These are phyloP conservation scores for Copidosoma floridanum DNA, from an alignment of 1,140 invertebrate species.

Conservation along the genomic window DNA sequence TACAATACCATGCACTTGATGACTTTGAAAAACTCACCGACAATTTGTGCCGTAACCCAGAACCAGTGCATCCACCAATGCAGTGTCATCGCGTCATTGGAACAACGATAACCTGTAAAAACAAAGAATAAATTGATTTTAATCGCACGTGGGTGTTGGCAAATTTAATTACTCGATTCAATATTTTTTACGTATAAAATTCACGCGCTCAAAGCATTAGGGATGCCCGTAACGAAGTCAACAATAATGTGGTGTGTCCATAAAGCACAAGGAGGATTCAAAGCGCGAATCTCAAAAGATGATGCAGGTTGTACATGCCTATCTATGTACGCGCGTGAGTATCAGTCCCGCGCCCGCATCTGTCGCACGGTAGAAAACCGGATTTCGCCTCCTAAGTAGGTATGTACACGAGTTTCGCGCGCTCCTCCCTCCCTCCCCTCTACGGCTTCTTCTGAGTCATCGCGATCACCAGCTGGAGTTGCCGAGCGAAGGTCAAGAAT, in stretches of 20 bases:
- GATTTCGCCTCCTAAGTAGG: too few relatives aligned
- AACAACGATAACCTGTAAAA: conserved; percentile 34
- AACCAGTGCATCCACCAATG: conserved; percentile 73
- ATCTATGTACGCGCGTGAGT: neutral
- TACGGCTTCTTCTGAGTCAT: conserved; percentile 28
- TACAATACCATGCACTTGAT: too few relatives aligned
- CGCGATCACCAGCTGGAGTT: too few relatives aligned
- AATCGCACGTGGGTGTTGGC: neutral
- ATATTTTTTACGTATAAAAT: neutral
- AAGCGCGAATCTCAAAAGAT: neutral
- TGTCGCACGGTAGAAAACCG: conserved; percentile 17
- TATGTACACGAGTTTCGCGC: conserved; percentile 21
- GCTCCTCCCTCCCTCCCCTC: neutral
- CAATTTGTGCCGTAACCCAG: conserved; percentile 62
- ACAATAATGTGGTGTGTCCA: too few relatives aligned
- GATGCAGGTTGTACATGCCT: neutral
- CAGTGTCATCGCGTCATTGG: conserved; percentile 64
- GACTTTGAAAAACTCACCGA: conserved; percentile 44
- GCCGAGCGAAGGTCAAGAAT: neutral
- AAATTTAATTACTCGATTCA: conserved; percentile 1
- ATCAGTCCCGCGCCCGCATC: too few relatives aligned
- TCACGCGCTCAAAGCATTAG: too few relatives aligned
- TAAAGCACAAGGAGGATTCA: neutral
- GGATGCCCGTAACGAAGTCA: too few relatives aligned
- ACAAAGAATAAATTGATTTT: neutral